A percentile compares a stretch with the other conserved stretches of the same genome.
These are phyloP conservation scores for Elysia chlorotica DNA, from an alignment of 1,140 invertebrate species.

Conservation along the genomic window DNA sequence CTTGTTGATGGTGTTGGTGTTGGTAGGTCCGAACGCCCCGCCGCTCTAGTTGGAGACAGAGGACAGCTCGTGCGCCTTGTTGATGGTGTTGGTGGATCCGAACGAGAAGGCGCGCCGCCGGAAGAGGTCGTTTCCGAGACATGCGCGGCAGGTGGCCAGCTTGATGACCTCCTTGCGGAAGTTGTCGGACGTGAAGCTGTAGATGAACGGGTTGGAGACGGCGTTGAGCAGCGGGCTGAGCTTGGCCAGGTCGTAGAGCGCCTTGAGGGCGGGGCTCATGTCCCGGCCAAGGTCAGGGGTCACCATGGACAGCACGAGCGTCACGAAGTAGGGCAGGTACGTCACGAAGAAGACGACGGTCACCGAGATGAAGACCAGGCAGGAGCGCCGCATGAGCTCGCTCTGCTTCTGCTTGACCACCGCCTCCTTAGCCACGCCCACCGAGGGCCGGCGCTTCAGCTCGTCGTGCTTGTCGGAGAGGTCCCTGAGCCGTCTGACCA, in stretches of 20 bases:
- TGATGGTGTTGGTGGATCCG: too few relatives aligned
- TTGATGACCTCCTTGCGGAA: slow-evolving; percentile 29
- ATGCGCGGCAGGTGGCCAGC: slow-evolving; percentile 22
- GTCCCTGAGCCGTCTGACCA: slow-evolving; percentile 8
- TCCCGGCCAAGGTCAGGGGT: slow-evolving; percentile 3
- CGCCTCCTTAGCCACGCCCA: not conserved
- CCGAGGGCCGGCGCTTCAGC: slow-evolving; percentile 24
- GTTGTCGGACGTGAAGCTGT: slow-evolving; percentile 30
- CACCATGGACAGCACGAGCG: slow-evolving; percentile 17
- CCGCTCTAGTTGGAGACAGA: not conserved
- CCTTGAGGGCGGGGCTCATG: slow-evolving; percentile 22
- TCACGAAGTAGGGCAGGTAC: slow-evolving; percentile 31
- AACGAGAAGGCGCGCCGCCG: not conserved
- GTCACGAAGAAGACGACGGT: slow-evolving; percentile 32
- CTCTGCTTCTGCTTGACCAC: slow-evolving; percentile 15
- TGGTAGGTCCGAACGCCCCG: too few relatives aligned
- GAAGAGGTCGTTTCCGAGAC: slow-evolving; percentile 11
- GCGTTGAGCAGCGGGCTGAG: slow-evolving; percentile 27
- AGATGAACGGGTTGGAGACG: slow-evolving; percentile 32
- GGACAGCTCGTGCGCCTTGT: slow-evolving; percentile 5
- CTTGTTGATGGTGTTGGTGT: too few relatives aligned
- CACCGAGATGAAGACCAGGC: slow-evolving; percentile 28
- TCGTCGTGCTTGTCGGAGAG: slow-evolving; percentile 18
- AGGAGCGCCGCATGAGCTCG: slow-evolving; percentile 7
- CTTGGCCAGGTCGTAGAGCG: slow-evolving; percentile 30